Evolutionary conservation across 2,113 vertebrate genomes (phyloP).

Genomic region (Ailuropoda melanoleuca): DNA sequence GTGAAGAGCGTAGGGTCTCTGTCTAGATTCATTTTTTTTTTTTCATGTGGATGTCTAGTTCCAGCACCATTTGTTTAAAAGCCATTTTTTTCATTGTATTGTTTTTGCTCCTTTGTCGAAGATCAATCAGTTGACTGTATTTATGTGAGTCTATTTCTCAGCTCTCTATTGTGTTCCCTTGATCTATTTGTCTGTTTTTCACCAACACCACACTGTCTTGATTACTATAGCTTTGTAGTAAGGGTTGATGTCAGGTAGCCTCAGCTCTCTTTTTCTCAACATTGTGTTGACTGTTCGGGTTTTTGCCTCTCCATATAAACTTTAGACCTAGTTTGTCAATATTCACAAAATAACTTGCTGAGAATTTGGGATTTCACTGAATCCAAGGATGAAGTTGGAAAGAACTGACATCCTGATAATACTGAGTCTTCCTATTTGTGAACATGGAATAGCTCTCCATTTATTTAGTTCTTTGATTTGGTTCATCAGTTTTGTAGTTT

Average conservation of each 20-base stretch:
- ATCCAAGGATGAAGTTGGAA: background rate
- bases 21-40: background rate
- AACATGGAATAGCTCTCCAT: background rate
- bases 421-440: background rate
- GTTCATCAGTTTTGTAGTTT: background rate
- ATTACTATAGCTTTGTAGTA: background rate
- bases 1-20: background rate
- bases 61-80: background rate
- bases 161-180: background rate
- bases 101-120: background rate
- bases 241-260: background rate
- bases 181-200: background rate
- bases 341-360: background rate
- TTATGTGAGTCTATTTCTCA: background rate
- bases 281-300: background rate
- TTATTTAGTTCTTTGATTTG: background rate
- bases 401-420: background rate
- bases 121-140: background rate
- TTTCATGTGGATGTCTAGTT: background rate
- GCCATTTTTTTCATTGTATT: background rate
- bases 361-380: background rate
- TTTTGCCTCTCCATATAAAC: background rate
- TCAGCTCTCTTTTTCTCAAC: background rate
- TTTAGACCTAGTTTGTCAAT: background rate
- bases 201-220: background rate